Evolutionary conservation across 2,113 vertebrate genomes (phyloP), one percentile per base, ranked within the genome.

Genomic region (Nettapus auritus): DNA sequence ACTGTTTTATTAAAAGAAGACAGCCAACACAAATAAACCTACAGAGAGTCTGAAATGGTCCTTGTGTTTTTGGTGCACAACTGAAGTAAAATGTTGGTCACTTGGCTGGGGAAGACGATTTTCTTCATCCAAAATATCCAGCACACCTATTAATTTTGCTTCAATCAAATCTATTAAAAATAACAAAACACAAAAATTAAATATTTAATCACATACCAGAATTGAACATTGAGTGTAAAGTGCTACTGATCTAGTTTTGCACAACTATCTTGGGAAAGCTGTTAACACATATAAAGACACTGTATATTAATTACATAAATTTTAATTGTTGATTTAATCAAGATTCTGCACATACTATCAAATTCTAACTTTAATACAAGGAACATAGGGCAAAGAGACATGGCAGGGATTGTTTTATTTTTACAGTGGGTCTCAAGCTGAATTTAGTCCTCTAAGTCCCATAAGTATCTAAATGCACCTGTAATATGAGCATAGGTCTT

Each of bases 101-200:
- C 98, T 99, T 76, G 99, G 98, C 26, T 99, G 99, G 60, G 99
- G 99, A 88, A 99, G 98, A 18, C 99, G 98, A 94, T 99, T 99
- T 97, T 99, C 99, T 97, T 99, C 99, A 96, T 99, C 99, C 98
- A 99, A 97, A 97, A 99, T 99, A 97, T 99, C 99, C 97, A 99
- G 97, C 64, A 99, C 97, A 38, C 99, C 99, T 82, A 99, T 96
- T 93, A 99, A 87, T 94, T 99, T 99, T 21, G 98, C 98, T 98
- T 99, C 99, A 97, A 99, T 99, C 96, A 99, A 98, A 98, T 99
- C 99, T 99, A 97, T 94, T 94, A 74, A 64, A 36, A 82, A 81
- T 48, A 94, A 60, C 33, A 91, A 82, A 89, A 82, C 15, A 76
- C 0, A 7, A 88, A 95, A 94, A 16, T 2, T 33, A 13, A 81